Evolutionary conservation across 1,140 invertebrate genomes (phyloP), one percentile per base, ranked within the genome.

Genomic region (Macrotrachela quadricornifera): DNA sequence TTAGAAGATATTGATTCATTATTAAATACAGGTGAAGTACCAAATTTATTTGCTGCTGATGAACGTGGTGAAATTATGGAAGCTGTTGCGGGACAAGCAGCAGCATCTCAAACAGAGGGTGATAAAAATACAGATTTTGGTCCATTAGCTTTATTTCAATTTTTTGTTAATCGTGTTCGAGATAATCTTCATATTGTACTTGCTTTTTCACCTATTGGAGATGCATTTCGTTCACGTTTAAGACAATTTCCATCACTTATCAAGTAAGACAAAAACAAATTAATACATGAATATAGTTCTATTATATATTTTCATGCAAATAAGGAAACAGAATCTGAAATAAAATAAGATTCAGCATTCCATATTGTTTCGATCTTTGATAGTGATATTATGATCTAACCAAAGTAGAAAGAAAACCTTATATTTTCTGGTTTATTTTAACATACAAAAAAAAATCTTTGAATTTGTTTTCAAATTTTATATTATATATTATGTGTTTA

Each of bases 31-130:
- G 68, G 67, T 16, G 68, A 70, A 54, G 67, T 71, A 4, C 69
- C 69, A n/a, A 71, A 71, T 56, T 58, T 71, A 14, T 71, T 70
- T 57, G 59, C 67, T 36, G 54, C 64, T 14, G 69, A 71, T 56
- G 69, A 71, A 51, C 69, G 68, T 51, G 65, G 65, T 47, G 68
- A 71, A 58, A 65, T 71, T 42, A 69, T 70, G 65, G 69, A 71
- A 64, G 66, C 69, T 55, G 42, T 56, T 36, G 53, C 53, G 14
- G 46, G 15, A 16, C 46, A 46, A 17, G 53, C 53, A 44, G 63
- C 67, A 41, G 54, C 60, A 10, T 62, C 63, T 42, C 61, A 64
- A 45, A 59, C 62, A 39, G 76, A 79, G 61, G 71, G 71, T 1
- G 56, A 57, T 41, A 68, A 67, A 58, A 67, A 63, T 57, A 63